A percentile compares a stretch with the other conserved stretches of the same genome.
Conservation (phyloP, 2,797 vertebrate species). For the Pipistrellus pipistrellus region DNA sequence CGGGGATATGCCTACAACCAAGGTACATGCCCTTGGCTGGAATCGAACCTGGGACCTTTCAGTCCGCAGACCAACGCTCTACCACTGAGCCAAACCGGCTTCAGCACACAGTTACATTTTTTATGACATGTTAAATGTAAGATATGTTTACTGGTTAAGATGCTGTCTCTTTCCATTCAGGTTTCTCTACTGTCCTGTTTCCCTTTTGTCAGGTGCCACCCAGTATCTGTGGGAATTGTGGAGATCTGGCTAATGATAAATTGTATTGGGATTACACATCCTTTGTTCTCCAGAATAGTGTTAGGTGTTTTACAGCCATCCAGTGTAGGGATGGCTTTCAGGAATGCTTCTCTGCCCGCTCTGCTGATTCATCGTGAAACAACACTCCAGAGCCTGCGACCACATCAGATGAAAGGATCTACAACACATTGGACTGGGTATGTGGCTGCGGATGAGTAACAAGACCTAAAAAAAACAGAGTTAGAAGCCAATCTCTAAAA, state of each 20-base stretch:
- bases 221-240: not conserved
- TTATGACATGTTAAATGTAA: not conserved
- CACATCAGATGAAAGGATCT: not conserved
- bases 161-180: not conserved
- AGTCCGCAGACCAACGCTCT: too few species aligned
- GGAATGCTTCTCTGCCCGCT: not conserved
- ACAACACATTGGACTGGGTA: accelerated
- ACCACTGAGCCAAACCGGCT: too few species aligned
- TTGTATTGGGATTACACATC: not conserved
- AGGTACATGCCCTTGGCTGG: too few species aligned
- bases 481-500: not conserved
- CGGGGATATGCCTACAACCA: too few species aligned
- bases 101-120: not conserved
- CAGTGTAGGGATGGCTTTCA: not conserved
- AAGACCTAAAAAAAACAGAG: not conserved
- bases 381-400: not conserved
- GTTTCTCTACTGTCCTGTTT: not conserved
- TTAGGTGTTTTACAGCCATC: not conserved
- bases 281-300: not conserved
- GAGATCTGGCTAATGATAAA: not conserved
- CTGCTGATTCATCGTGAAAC: not conserved
- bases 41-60: too few species aligned
- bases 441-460: not conserved
- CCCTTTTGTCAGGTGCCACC: not conserved
- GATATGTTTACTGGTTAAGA: not conserved